A percentile compares a stretch with the other conserved stretches of the same genome.
Evolutionary conservation across 1,140 invertebrate species (phyloP).

Genomic region (Andricus grossulariae): DNA sequence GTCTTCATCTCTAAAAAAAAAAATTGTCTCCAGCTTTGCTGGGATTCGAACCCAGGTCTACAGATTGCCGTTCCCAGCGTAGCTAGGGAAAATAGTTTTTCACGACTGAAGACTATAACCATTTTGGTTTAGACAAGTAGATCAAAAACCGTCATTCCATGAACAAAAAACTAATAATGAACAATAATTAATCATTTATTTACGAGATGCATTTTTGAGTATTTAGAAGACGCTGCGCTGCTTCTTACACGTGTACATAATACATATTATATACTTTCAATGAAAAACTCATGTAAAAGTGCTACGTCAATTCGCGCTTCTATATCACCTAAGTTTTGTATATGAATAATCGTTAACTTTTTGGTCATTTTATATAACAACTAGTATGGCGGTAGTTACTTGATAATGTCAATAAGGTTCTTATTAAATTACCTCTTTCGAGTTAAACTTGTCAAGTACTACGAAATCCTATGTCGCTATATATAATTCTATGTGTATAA

Average conservation of each 20-base stretch:
- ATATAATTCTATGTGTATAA: constrained; percentile 59
- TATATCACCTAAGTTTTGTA: constrained; percentile 54
- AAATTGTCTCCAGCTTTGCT: too few relatives aligned
- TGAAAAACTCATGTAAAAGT: constrained; percentile 64
- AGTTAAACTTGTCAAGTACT: constrained; percentile 59
- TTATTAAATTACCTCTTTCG: constrained; percentile 58
- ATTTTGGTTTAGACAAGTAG: too few relatives aligned
- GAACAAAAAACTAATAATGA: background rate
- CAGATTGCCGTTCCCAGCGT: too few relatives aligned
- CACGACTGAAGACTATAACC: too few relatives aligned
- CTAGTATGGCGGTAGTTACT: constrained; percentile 59
- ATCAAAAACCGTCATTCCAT: too few relatives aligned
- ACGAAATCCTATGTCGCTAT: constrained; percentile 52
- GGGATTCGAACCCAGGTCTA: too few relatives aligned
- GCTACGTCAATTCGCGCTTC: constrained; percentile 52
- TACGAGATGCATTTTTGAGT: constrained; percentile 10
- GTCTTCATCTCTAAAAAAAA: too few relatives aligned
- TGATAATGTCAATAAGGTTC: constrained; percentile 60
- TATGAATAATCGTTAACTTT: constrained; percentile 52
- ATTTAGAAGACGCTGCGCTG: constrained; percentile 47
- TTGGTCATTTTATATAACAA: constrained; percentile 61
- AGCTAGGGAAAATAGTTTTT: too few relatives aligned
- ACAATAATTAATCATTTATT: background rate
- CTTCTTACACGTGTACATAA: constrained; percentile 31
- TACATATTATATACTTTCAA: constrained; percentile 58